A percentile compares a stretch with the other conserved stretches of the same genome.
phyloP scores from a whole-genome alignment of 2,113 vertebrate genomes.

The Raphicerus campestris region DNA sequence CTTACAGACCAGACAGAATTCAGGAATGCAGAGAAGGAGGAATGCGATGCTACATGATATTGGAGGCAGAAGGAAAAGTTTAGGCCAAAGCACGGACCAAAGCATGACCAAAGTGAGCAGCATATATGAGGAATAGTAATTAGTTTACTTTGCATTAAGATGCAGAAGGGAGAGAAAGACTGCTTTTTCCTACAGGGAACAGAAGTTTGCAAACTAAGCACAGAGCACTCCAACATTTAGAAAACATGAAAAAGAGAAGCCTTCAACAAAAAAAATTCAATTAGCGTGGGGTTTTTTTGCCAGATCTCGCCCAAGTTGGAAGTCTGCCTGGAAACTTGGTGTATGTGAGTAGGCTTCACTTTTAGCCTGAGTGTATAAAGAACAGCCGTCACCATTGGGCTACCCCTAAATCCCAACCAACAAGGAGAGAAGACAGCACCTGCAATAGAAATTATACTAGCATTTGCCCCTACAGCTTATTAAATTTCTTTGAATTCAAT shows the following conservation, averaged over 20 bases:
- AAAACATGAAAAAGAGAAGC: slow-evolving; percentile 5
- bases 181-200: not conserved
- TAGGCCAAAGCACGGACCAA: not conserved
- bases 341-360: not conserved
- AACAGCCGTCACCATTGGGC: not conserved
- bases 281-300: not conserved
- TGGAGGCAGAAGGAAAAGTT: not conserved
- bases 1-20: not conserved
- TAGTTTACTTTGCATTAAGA: not conserved
- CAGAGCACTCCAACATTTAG: not conserved
- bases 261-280: not conserved
- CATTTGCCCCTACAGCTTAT: not conserved
- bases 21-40: not conserved
- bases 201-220: not conserved
- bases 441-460: not conserved
- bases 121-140: not conserved
- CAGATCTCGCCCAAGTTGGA: not conserved
- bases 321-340: not conserved
- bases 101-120: not conserved
- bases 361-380: not conserved
- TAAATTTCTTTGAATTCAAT: not conserved
- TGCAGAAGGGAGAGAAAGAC: not conserved
- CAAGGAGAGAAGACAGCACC: not conserved
- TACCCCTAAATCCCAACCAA: not conserved
- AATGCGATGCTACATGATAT: not conserved